Conservation (phyloP, 2,888 invertebrate species). For the Scaptodrosophila latifasciaeformis region DNA sequence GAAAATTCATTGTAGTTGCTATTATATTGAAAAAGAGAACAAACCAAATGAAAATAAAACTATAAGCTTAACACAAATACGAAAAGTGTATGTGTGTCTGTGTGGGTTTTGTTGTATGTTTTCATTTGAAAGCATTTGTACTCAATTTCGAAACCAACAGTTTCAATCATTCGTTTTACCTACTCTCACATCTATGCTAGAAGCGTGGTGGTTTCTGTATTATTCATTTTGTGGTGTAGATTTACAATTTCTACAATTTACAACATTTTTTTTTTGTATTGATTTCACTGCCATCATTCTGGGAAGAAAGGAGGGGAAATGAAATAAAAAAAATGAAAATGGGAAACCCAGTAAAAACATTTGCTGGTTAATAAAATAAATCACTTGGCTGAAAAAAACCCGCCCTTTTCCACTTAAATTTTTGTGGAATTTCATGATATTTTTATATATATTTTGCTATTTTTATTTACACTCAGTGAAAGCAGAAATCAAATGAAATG, state of each 20-base stretch:
- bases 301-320: neutral
- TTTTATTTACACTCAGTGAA: conserved; percentile 20
- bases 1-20: too few relatives aligned
- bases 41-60: too few relatives aligned
- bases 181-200: too few relatives aligned
- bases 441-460: conserved; percentile 2
- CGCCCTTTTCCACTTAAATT: conserved; percentile 13
- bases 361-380: conserved; percentile 56
- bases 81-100: too few relatives aligned
- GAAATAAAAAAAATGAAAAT: neutral
- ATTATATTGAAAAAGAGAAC: too few relatives aligned
- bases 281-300: conserved; percentile 11
- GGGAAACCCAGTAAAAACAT: too few relatives aligned
- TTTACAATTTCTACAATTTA: conserved; percentile 54
- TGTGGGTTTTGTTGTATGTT: too few relatives aligned
- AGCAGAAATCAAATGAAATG: conserved; percentile 49
- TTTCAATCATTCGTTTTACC: too few relatives aligned
- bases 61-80: too few relatives aligned
- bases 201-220: conserved; percentile 37
- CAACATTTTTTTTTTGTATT: conserved; percentile 11
- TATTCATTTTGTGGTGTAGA: conserved; percentile 59
- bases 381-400: conserved; percentile 26
- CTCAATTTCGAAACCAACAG: too few relatives aligned
- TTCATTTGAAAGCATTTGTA: too few relatives aligned
- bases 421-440: too few relatives aligned